These are phyloP conservation scores for Phymanthus crucifer DNA, from an alignment of 92 coral and sea anemone species.

Conservation along the genomic window DNA sequence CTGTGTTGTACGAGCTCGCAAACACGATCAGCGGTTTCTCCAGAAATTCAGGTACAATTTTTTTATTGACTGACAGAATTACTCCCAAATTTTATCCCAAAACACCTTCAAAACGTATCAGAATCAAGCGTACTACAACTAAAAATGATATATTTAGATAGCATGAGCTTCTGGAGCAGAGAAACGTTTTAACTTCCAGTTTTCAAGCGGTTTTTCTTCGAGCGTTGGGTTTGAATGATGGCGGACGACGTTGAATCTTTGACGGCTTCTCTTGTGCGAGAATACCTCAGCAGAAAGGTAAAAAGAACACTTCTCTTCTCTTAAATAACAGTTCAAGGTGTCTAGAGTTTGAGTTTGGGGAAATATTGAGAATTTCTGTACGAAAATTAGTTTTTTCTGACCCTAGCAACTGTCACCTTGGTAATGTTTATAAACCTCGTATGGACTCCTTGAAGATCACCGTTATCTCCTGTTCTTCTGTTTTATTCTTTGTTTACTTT, in stretches of 20 bases:
- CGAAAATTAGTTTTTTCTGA: background rate
- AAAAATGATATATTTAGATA: background rate
- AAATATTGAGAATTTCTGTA: background rate
- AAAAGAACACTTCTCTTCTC: background rate
- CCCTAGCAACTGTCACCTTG: constrained; percentile 22
- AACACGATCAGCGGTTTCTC: background rate
- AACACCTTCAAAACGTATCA: no score
- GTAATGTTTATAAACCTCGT: background rate
- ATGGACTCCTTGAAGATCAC: background rate
- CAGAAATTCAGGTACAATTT: background rate
- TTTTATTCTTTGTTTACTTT: no score
- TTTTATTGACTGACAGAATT: background rate
- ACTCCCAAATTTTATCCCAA: no score
- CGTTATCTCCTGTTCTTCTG: no score
- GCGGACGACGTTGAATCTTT: constrained; percentile 63
- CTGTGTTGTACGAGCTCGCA: no score
- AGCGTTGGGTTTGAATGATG: constrained; percentile 43
- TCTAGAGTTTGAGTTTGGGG: background rate
- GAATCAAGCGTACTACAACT: background rate
- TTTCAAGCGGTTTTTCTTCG: constrained; percentile 4
- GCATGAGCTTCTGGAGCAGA: background rate
- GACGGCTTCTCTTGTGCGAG: constrained; percentile 92
- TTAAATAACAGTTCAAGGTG: background rate
- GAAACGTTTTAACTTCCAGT: background rate
- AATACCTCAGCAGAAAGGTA: constrained; percentile 95